A percentile compares a stretch with the other conserved stretches of the same genome.
These are phyloP conservation scores for Darevskia mixta DNA, from an alignment of 2,797 vertebrate genomes.

Conservation along the genomic window DNA sequence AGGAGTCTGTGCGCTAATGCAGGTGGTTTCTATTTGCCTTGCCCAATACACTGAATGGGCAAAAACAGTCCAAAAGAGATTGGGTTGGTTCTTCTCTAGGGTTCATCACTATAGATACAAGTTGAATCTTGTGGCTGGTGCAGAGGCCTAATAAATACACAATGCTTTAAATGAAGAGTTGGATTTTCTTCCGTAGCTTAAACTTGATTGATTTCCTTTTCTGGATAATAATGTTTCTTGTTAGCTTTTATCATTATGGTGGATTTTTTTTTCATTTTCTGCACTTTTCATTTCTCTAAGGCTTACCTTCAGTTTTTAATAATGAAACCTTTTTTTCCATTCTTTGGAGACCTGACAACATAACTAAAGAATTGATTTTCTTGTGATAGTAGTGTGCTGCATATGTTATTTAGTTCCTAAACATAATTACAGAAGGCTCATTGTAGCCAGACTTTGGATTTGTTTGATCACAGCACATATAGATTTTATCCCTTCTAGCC, in stretches of 20 bases:
- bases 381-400: background rate
- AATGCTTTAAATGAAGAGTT: background rate
- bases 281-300: background rate
- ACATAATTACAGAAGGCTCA: too few relatives aligned
- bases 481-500: background rate
- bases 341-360: too few relatives aligned
- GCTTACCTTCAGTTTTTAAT: background rate
- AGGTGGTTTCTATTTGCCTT: too few relatives aligned
- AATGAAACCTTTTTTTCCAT: background rate
- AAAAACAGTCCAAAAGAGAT: too few relatives aligned
- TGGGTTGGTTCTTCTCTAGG: too few relatives aligned
- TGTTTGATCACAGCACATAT: background rate
- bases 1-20: too few relatives aligned
- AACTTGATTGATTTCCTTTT: background rate
- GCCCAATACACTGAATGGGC: too few relatives aligned
- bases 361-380: background rate
- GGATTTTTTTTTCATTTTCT: background rate
- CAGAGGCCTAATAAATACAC: background rate
- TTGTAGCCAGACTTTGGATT: background rate
- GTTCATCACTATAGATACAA: too few relatives aligned
- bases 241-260: background rate
- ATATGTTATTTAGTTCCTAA: background rate
- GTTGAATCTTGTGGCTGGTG: too few relatives aligned
- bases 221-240: background rate
- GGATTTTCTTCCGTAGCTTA: background rate